Evolutionary conservation across 2,797 vertebrate genomes (phyloP).

Genomic region (Oreonectes daqikongensis): DNA sequence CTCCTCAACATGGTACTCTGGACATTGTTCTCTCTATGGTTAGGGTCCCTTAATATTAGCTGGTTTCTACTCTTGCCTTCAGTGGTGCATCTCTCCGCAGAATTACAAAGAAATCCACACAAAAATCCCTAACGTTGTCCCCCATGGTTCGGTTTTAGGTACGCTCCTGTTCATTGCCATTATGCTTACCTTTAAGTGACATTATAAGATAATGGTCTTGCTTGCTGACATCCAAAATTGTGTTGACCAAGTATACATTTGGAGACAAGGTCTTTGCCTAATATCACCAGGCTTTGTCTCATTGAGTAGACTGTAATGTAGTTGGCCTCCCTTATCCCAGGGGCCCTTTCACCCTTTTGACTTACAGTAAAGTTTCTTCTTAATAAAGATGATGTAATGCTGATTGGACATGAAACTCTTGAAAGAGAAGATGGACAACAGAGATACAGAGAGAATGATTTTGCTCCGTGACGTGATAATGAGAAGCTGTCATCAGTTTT

Average conservation of each 20-base stretch:
- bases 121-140: too few relatives aligned
- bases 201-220: neutral
- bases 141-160: too few relatives aligned
- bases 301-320: neutral
- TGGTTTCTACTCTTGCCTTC: neutral
- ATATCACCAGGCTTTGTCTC: neutral
- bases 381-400: conserved; percentile 25
- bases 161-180: neutral
- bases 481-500: conserved; percentile 43
- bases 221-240: neutral
- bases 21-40: neutral
- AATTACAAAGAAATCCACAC: neutral
- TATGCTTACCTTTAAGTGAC: neutral
- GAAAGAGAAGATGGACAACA: conserved; percentile 23
- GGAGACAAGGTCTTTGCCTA: neutral
- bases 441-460: neutral
- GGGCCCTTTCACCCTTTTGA: too few relatives aligned
- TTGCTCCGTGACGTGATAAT: conserved; percentile 37
- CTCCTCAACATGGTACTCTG: neutral
- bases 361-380: neutral
- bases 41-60: neutral
- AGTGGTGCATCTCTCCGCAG: neutral
- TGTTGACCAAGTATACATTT: neutral
- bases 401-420: neutral
- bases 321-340: neutral